A percentile compares a stretch with the other conserved stretches of the same genome.
phyloP scores from a whole-genome alignment of 1,140 invertebrate species.

The Metopolophium dirhodum region DNA sequence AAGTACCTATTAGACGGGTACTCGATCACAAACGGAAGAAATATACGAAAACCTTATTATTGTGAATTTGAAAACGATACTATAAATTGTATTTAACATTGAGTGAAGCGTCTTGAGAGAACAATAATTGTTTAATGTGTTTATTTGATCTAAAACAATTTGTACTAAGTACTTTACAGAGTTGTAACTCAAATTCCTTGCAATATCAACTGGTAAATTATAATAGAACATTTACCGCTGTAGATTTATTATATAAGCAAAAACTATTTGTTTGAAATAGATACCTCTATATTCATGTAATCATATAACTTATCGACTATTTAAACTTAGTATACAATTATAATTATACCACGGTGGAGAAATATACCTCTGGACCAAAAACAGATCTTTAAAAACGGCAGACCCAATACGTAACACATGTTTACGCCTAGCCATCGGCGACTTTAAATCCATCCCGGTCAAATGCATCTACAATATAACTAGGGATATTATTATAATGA shows the following conservation, averaged over 20 bases:
- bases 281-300: background rate
- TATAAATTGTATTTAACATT: background rate
- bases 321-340: background rate
- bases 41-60: background rate
- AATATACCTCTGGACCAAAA: no score
- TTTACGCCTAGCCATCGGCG: no score
- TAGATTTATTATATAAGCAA: background rate
- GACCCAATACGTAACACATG: no score
- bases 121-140: background rate
- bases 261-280: background rate
- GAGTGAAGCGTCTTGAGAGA: background rate
- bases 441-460: no score
- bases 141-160: background rate
- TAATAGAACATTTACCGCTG: background rate
- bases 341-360: background rate
- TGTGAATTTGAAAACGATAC: background rate
- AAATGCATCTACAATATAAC: no score
- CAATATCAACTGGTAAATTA: background rate
- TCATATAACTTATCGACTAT: background rate
- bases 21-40: background rate
- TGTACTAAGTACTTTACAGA: background rate
- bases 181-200: background rate
- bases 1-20: background rate
- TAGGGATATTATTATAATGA: slow-evolving; percentile 3
- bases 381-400: no score